Percentiles rank a stretch among this genome's conserved stretches.
Conservation (phyloP, 2,888 invertebrate species). For the Thymelicus acteon region DNA sequence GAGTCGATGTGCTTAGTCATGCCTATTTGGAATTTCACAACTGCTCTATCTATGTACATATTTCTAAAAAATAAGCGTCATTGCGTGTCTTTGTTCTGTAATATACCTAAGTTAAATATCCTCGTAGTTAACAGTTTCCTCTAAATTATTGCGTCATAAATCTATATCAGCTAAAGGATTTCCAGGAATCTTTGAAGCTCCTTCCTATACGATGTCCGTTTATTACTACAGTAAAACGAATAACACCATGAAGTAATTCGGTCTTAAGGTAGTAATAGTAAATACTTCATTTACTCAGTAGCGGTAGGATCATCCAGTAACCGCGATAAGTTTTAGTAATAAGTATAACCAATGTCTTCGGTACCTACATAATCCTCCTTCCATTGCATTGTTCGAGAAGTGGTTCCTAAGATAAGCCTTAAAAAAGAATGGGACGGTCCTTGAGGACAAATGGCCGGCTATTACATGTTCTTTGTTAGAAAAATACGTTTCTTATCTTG, state of each 20-base stretch:
- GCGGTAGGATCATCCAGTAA: constrained; percentile 29
- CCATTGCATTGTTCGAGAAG: constrained; percentile 64
- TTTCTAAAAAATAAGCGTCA: too few relatives aligned
- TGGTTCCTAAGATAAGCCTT: constrained; percentile 62
- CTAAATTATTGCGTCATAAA: not conserved
- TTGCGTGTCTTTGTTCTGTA: too few relatives aligned
- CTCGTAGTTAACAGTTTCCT: too few relatives aligned
- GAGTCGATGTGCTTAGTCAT: not conserved
- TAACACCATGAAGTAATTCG: constrained; percentile 12
- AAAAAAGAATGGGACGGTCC: constrained; percentile 52
- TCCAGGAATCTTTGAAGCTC: not conserved
- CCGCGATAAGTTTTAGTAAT: constrained; percentile 23
- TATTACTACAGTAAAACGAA: constrained; percentile 10
- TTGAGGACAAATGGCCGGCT: constrained; percentile 53
- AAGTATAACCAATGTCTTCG: constrained; percentile 51
- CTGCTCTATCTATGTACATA: too few relatives aligned
- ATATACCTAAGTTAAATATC: too few relatives aligned
- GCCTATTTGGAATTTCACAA: not conserved
- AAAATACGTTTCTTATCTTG: constrained; percentile 44
- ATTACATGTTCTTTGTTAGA: constrained; percentile 47
- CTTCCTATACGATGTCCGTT: not conserved
- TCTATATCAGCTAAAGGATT: too few relatives aligned
- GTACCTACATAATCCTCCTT: constrained; percentile 55
- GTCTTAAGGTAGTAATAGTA: too few relatives aligned
- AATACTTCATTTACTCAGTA: not conserved